These are phyloP conservation scores for Coleophora deauratella DNA, from an alignment of 2,888 invertebrate species.

Conservation along the genomic window DNA sequence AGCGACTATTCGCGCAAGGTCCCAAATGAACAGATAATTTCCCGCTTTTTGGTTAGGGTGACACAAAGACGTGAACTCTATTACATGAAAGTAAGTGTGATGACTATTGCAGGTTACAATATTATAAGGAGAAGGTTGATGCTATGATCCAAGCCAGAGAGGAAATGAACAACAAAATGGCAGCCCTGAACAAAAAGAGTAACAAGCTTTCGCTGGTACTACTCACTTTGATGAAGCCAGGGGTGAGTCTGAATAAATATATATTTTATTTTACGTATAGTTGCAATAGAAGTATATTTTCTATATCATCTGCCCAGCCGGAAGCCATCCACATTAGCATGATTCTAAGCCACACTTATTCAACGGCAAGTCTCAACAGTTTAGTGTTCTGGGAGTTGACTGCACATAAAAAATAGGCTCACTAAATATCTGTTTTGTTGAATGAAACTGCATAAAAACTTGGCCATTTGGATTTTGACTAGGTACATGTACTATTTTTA, in stretches of 20 bases:
- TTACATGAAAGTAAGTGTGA: background rate
- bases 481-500: too few species aligned
- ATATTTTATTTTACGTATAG: background rate
- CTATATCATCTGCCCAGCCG: too few species aligned
- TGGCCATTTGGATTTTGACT: too few species aligned
- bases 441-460: too few species aligned
- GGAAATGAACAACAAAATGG: slow-evolving; percentile 20
- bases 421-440: too few species aligned
- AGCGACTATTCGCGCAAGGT: background rate
- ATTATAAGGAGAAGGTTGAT: slow-evolving; percentile 25
- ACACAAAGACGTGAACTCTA: too few species aligned
- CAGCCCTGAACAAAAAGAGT: slow-evolving; percentile 15
- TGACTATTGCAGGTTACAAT: slow-evolving; percentile 23
- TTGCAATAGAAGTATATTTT: too few species aligned
- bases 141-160: slow-evolving; percentile 14
- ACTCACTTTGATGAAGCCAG: background rate
- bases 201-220: slow-evolving; percentile 11
- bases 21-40: background rate
- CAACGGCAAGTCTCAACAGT: too few species aligned
- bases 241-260: background rate
- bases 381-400: too few species aligned
- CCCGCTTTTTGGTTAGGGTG: background rate
- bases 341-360: too few species aligned
- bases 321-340: too few species aligned
- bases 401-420: too few species aligned